Conservation (phyloP, 2,113 vertebrate genomes). For the Lota lota region DNA sequence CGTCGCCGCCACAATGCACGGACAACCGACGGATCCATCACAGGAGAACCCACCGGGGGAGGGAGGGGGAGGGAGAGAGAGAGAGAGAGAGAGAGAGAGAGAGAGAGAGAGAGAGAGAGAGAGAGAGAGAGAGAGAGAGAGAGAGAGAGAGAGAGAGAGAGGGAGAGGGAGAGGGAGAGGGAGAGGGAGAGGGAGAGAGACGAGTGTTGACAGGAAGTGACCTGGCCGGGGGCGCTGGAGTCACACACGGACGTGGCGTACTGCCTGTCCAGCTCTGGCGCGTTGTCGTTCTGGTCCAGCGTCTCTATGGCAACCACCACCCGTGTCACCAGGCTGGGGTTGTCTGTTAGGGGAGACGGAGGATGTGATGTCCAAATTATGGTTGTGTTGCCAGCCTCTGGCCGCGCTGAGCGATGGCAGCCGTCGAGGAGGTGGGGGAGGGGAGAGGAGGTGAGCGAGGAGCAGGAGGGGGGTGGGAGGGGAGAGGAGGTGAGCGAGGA, state of each 20-base stretch:
- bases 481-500: too few relatives aligned
- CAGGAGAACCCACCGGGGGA: too few relatives aligned
- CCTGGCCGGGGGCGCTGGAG: conserved; percentile 80
- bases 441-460: too few relatives aligned
- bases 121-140: too few relatives aligned
- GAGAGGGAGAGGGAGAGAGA: conserved; percentile 3
- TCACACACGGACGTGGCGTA: conserved; percentile 85
- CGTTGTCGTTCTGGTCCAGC: conserved; percentile 87
- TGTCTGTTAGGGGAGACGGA: conserved; percentile 68
- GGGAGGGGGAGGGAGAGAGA: too few relatives aligned
- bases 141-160: neutral
- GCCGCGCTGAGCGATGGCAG: too few relatives aligned
- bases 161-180: neutral
- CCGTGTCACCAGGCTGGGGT: conserved; percentile 80
- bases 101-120: neutral
- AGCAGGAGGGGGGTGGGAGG: too few relatives aligned
- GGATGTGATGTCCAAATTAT: conserved; percentile 27
- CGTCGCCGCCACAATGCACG: too few relatives aligned
- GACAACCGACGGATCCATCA: too few relatives aligned
- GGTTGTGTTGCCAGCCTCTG: conserved; percentile 9
- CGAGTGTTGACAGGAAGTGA: conserved; percentile 44
- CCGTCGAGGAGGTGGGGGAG: too few relatives aligned
- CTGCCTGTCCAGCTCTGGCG: conserved; percentile 81
- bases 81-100: too few relatives aligned
- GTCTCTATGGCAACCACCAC: conserved; percentile 84